Conservation (phyloP, 2,113 vertebrate species). For the Odocoileus hemionus region DNA sequence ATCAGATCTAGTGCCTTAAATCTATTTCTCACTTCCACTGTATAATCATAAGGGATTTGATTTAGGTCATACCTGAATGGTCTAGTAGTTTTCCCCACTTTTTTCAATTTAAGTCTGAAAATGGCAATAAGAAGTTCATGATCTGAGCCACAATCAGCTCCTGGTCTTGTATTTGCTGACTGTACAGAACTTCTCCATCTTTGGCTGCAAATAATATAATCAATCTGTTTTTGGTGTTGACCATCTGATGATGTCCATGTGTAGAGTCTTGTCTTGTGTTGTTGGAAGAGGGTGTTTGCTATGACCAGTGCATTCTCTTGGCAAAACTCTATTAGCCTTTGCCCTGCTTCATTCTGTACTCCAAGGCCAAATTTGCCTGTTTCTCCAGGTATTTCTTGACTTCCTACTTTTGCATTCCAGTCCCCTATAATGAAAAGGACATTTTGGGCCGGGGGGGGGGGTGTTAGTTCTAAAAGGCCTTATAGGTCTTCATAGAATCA, state of each 20-base stretch:
- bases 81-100: neutral
- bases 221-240: neutral
- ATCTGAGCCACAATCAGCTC: neutral
- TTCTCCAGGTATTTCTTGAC: neutral
- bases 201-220: neutral
- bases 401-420: neutral
- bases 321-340: neutral
- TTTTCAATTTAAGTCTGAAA: neutral
- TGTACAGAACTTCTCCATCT: neutral
- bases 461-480: neutral
- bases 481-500: neutral
- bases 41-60: neutral
- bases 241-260: neutral
- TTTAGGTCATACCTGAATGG: neutral
- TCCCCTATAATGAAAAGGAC: neutral
- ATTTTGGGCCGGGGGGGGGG: accelerated
- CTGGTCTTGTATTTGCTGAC: neutral
- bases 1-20: neutral
- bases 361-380: neutral
- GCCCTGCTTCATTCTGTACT: neutral
- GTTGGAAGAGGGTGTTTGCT: neutral
- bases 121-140: neutral
- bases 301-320: neutral
- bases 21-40: neutral
- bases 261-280: neutral